Evolutionary conservation across 2,888 invertebrate genomes (phyloP).

Genomic region (Mythimna albipuncta): DNA sequence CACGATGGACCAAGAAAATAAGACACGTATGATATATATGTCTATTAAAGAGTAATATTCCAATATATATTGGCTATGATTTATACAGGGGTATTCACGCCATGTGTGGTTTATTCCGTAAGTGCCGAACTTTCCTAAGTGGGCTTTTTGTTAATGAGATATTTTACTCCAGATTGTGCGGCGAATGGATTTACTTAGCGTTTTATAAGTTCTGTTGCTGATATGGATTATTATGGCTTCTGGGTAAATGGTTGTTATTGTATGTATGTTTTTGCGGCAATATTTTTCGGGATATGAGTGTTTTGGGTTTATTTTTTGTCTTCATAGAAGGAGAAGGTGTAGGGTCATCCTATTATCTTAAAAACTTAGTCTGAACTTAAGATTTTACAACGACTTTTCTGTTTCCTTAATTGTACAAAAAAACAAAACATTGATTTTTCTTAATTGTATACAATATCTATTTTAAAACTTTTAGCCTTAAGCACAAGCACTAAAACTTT

Average conservation of each 20-base stretch:
- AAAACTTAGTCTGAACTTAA: too few relatives aligned
- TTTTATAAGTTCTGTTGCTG: conserved; percentile 27
- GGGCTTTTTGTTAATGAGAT: conserved; percentile 71
- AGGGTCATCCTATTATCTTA: too few relatives aligned
- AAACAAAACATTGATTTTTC: too few relatives aligned
- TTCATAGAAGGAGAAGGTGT: too few relatives aligned
- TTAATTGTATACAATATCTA: too few relatives aligned
- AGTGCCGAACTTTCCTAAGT: conserved; percentile 64
- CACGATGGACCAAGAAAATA: conserved; percentile 28
- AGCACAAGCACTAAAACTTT: too few relatives aligned
- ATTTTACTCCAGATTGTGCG: conserved; percentile 59
- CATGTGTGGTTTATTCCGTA: conserved; percentile 64
- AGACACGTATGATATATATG: conserved; percentile 34
- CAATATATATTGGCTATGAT: conserved; percentile 64
- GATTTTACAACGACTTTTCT: too few relatives aligned
- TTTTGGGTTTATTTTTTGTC: not conserved
- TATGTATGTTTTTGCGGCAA: not conserved
- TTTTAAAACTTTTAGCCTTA: too few relatives aligned
- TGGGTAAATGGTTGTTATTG: conserved; percentile 3
- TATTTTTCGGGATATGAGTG: not conserved
- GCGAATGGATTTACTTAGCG: conserved; percentile 50
- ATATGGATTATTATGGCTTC: conserved; percentile 29
- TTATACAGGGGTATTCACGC: conserved; percentile 65
- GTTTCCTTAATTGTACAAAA: too few relatives aligned
- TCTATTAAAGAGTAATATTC: conserved; percentile 46